These are phyloP conservation scores for Noctua pronuba DNA, from an alignment of 2,888 invertebrate genomes.

Conservation along the genomic window DNA sequence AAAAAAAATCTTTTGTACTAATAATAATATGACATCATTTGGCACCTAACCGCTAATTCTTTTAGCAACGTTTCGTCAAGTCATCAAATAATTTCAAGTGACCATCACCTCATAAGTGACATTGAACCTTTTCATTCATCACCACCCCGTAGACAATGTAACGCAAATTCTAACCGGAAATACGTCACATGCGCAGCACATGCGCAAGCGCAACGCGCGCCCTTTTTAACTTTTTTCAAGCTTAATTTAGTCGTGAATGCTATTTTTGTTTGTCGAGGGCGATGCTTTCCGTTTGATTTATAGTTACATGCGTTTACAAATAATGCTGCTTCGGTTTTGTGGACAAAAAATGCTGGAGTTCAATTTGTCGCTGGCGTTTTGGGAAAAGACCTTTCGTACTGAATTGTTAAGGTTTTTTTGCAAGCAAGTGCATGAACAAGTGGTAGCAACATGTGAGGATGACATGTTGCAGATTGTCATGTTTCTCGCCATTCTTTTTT, in stretches of 20 bases:
- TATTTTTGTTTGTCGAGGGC: conserved; percentile 83
- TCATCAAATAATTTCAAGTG: neutral
- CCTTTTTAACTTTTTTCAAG: conserved; percentile 81
- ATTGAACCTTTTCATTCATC: conserved; percentile 74
- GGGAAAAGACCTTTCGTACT: conserved; percentile 25
- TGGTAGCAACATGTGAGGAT: conserved; percentile 45
- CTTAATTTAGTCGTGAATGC: conserved; percentile 79
- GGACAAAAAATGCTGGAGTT: conserved; percentile 40
- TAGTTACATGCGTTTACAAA: conserved; percentile 71
- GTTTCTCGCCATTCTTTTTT: conserved; percentile 10
- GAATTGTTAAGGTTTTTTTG: conserved; percentile 48
- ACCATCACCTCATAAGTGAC: conserved; percentile 61
- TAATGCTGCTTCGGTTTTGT: conserved; percentile 39
- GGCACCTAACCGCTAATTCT: neutral
- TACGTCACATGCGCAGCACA: conserved; percentile 87
- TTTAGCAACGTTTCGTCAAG: neutral
- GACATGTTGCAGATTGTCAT: conserved; percentile 37
- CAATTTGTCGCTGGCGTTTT: conserved; percentile 49
- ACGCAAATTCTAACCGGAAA: conserved; percentile 87
- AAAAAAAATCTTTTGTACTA: neutral
- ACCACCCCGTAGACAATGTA: conserved; percentile 76
- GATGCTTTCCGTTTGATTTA: conserved; percentile 82
- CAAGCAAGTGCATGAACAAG: conserved; percentile 50
- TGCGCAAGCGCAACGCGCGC: conserved; percentile 82
- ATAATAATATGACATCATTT: neutral